phyloP scores from a whole-genome alignment of 2,888 invertebrate species.

The Drosophila greeni region DNA sequence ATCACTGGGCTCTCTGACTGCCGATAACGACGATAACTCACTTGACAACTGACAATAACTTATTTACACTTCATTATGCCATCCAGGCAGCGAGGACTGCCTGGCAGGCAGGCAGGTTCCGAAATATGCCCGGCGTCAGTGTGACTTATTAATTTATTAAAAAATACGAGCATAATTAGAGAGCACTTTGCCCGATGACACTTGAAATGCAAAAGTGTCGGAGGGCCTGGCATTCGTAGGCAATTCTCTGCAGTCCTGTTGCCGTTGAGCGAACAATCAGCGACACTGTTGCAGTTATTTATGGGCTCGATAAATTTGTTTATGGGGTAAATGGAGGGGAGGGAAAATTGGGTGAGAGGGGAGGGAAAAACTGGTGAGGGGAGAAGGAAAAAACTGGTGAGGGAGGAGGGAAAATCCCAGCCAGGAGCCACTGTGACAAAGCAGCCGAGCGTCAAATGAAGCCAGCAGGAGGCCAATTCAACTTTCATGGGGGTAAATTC shows the following conservation, averaged over 20 bases:
- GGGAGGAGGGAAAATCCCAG: background rate
- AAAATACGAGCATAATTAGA: slow-evolving; percentile 71
- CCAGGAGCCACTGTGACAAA: slow-evolving; percentile 18
- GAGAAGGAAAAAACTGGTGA: slow-evolving; percentile 3
- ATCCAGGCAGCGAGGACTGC: background rate
- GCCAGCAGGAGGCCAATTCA: slow-evolving; percentile 62
- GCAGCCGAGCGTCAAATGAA: slow-evolving; percentile 66
- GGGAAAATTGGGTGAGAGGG: background rate
- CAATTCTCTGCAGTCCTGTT: slow-evolving; percentile 15
- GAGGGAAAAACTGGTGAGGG: no score
- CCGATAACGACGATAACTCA: slow-evolving; percentile 67
- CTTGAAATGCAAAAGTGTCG: slow-evolving; percentile 64
- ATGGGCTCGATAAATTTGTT: slow-evolving; percentile 74
- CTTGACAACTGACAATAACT: slow-evolving; percentile 75
- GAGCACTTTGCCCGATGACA: slow-evolving; percentile 74
- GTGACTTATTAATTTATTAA: slow-evolving; percentile 73
- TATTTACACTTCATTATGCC: slow-evolving; percentile 73
- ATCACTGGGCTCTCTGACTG: slow-evolving; percentile 56
- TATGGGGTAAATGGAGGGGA: slow-evolving; percentile 42
- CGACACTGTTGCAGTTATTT: slow-evolving; percentile 73
- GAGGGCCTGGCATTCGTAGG: background rate
- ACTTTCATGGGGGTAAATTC: slow-evolving; percentile 25
- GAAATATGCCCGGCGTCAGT: slow-evolving; percentile 63
- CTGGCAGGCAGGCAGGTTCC: slow-evolving; percentile 9
- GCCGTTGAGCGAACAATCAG: slow-evolving; percentile 67